Evolutionary conservation across 2,797 vertebrate species (phyloP).

Genomic region (Novumbra hubbsi): DNA sequence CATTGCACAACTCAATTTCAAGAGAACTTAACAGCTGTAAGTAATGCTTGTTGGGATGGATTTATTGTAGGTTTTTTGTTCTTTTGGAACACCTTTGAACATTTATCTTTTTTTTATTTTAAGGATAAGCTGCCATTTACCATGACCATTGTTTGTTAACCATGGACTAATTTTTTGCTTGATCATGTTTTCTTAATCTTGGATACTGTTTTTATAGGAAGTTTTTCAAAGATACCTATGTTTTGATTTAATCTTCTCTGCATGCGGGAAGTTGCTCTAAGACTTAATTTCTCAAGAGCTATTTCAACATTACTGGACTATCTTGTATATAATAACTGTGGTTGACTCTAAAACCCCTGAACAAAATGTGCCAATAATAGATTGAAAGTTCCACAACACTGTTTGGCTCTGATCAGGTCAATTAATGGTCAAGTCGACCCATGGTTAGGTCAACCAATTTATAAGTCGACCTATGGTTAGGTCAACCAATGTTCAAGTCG

Average conservation of each 20-base stretch:
- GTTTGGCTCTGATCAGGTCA: slow-evolving; percentile 58
- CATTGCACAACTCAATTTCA: slow-evolving; percentile 61
- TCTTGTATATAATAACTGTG: slow-evolving; percentile 21
- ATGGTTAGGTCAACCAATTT: neutral
- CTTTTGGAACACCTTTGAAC: slow-evolving; percentile 43
- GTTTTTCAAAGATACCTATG: slow-evolving; percentile 43
- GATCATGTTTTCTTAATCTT: slow-evolving; percentile 43
- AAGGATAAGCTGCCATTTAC: slow-evolving; percentile 52
- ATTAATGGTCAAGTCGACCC: neutral
- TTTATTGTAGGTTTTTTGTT: slow-evolving; percentile 56
- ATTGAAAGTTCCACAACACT: slow-evolving; percentile 43
- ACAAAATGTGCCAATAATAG: slow-evolving; percentile 55
- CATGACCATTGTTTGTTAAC: slow-evolving; percentile 37
- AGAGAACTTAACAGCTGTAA: slow-evolving; percentile 48
- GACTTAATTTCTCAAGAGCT: slow-evolving; percentile 23
- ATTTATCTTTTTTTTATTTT: slow-evolving; percentile 57
- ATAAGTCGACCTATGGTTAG: slow-evolving; percentile 54
- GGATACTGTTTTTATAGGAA: slow-evolving; percentile 32
- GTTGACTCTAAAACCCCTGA: slow-evolving; percentile 47
- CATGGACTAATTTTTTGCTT: slow-evolving; percentile 38
- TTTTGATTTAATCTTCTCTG: slow-evolving; percentile 35
- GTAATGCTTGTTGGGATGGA: slow-evolving; percentile 60
- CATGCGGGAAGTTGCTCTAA: slow-evolving; percentile 30
- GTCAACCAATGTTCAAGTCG: slow-evolving; percentile 26
- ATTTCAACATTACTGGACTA: slow-evolving; percentile 22